A percentile compares a stretch with the other conserved stretches of the same genome.
These are phyloP conservation scores for Bactericera cockerelli DNA, from an alignment of 1,140 invertebrate genomes.

Conservation along the genomic window DNA sequence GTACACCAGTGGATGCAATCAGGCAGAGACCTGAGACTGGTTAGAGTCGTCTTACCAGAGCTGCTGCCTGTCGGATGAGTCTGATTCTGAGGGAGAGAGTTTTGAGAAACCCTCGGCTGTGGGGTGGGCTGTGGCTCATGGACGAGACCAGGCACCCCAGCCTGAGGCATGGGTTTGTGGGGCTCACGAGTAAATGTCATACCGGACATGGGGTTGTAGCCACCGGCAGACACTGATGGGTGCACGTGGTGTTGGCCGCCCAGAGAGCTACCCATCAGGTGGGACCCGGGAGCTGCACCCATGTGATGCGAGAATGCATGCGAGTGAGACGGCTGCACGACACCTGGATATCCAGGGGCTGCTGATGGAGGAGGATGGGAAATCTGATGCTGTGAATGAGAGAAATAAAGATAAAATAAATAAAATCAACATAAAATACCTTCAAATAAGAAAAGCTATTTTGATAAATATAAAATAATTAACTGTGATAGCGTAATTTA, in stretches of 20 bases:
- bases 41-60: too few species aligned
- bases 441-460: too few species aligned
- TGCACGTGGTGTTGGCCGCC: neutral
- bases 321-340: neutral
- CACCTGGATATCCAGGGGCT: slow-evolving; percentile 3
- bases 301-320: neutral
- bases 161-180: neutral
- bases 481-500: too few species aligned
- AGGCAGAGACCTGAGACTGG: too few species aligned
- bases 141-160: neutral
- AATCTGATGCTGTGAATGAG: slow-evolving; percentile 1
- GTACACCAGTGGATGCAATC: too few species aligned
- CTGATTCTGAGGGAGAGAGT: neutral
- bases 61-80: too few species aligned
- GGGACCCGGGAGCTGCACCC: neutral
- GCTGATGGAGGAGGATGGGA: slow-evolving; percentile 2
- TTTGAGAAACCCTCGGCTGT: neutral
- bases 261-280: neutral
- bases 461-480: too few species aligned
- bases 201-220: slow-evolving; percentile 5
- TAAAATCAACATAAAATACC: too few species aligned
- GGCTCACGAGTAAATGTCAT: slow-evolving; percentile 4
- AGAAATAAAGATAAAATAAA: too few species aligned
- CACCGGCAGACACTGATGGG: neutral
- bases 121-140: neutral